A percentile compares a stretch with the other conserved stretches of the same genome.
Conservation (phyloP, 2,113 vertebrate species). For the Alectura lathami region DNA sequence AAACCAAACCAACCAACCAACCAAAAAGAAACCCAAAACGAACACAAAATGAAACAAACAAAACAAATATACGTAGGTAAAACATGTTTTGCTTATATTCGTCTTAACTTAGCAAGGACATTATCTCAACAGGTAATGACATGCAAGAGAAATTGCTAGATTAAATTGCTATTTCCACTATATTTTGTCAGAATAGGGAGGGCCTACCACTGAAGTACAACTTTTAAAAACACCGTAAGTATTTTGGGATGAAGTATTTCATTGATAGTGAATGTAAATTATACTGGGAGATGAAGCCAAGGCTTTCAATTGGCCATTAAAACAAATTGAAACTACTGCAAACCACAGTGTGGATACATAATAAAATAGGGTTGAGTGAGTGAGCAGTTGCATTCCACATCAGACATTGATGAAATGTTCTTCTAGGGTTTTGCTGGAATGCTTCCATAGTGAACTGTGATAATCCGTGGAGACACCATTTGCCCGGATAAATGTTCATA, state of each 20-base stretch:
- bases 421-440: not conserved
- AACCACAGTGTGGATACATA: not conserved
- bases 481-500: not conserved
- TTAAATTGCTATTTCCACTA: not conserved
- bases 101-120: not conserved
- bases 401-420: not conserved
- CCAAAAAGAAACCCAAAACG: too few relatives aligned
- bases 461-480: not conserved
- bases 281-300: not conserved
- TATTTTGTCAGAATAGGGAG: not conserved
- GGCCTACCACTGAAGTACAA: not conserved
- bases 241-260: not conserved
- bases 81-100: not conserved
- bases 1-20: not conserved
- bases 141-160: not conserved
- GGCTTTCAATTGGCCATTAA: constrained; percentile 2
- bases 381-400: not conserved
- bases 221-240: not conserved
- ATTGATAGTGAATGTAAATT: not conserved
- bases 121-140: not conserved
- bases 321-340: not conserved
- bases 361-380: constrained; percentile 10
- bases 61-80: not conserved
- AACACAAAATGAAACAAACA: too few relatives aligned
- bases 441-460: not conserved